Evolutionary conservation across 1,140 invertebrate genomes (phyloP).

Genomic region (Akabosia matsudoensis): DNA sequence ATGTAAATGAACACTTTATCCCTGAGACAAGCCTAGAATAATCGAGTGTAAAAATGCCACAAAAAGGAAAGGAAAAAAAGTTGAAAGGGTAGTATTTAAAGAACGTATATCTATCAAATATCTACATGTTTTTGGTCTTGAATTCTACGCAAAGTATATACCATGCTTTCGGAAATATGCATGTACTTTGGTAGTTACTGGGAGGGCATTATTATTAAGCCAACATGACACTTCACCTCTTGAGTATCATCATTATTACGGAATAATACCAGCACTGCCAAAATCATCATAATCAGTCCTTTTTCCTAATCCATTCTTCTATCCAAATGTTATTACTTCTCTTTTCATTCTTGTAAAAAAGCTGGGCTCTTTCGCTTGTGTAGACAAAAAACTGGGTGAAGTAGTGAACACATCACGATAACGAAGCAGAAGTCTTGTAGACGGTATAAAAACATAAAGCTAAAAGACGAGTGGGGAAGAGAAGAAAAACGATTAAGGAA

Average conservation of each 20-base stretch:
- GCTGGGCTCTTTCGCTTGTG: not conserved
- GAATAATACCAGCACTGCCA: conserved; percentile 1
- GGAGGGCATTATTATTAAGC: conserved; percentile 20
- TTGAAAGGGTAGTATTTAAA: too few relatives aligned
- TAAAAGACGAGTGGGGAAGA: not conserved
- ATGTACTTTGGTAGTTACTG: too few relatives aligned
- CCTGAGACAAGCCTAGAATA: too few relatives aligned
- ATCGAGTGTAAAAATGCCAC: too few relatives aligned
- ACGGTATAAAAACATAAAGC: not conserved
- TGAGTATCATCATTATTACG: conserved; percentile 18
- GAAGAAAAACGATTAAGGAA: not conserved
- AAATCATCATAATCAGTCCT: not conserved
- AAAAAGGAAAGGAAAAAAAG: too few relatives aligned
- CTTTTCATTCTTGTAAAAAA: conserved; percentile 14
- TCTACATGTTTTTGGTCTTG: not conserved
- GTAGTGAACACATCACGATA: not conserved
- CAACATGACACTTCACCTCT: conserved; percentile 20
- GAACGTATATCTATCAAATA: too few relatives aligned
- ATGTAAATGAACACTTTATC: too few relatives aligned
- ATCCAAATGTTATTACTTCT: conserved; percentile 18
- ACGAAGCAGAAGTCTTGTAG: not conserved
- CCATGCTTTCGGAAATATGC: too few relatives aligned
- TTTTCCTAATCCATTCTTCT: conserved; percentile 12
- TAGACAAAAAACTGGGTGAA: not conserved
- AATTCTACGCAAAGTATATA: not conserved